Evolutionary conservation across 1,140 invertebrate genomes (phyloP).

Genomic region (Aphis gossypii): DNA sequence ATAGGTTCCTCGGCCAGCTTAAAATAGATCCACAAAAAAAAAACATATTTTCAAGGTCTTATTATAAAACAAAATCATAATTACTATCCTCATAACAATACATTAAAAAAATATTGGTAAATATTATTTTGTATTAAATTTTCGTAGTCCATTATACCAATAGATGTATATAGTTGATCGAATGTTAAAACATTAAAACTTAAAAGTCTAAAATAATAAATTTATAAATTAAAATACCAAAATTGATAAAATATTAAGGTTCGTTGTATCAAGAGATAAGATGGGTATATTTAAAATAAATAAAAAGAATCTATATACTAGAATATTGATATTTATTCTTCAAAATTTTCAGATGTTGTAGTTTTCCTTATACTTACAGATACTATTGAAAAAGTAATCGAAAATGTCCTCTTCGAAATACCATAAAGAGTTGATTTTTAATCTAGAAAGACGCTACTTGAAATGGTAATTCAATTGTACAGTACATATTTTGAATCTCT

Average conservation of each 20-base stretch:
- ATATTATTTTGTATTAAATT: background rate
- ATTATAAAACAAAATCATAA: background rate
- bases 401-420: background rate
- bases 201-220: background rate
- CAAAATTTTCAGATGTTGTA: background rate
- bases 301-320: background rate
- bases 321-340: background rate
- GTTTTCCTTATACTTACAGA: background rate
- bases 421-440: background rate
- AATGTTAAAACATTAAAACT: background rate
- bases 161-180: background rate
- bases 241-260: background rate
- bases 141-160: background rate
- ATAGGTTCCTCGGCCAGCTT: background rate
- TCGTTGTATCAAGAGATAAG: background rate
- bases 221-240: background rate
- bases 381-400: background rate
- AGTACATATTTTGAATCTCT: background rate
- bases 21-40: background rate
- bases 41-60: background rate
- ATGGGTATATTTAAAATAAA: background rate
- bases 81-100: background rate
- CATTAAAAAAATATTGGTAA: background rate
- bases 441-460: background rate
- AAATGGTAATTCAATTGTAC: background rate